Percentiles rank a stretch among this genome's conserved stretches.
Evolutionary conservation across 1,140 invertebrate genomes (phyloP).

Genomic region (Tachypleus tridentatus): DNA sequence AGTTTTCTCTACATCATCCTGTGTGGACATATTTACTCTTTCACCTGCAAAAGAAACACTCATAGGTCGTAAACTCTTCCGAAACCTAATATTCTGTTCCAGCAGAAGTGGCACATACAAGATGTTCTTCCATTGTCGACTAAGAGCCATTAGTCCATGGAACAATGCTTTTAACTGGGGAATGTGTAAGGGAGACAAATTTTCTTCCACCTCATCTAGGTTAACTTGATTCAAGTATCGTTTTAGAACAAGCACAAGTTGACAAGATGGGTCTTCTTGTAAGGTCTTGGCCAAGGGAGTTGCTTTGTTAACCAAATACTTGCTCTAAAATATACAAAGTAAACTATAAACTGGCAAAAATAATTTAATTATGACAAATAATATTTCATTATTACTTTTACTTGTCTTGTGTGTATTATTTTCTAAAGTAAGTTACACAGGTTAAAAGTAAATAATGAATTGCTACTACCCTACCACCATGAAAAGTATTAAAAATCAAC

Average conservation of each 20-base stretch:
- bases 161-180: slow-evolving; percentile 78
- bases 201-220: slow-evolving; percentile 60
- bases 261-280: slow-evolving; percentile 90
- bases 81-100: slow-evolving; percentile 61
- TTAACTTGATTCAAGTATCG: slow-evolving; percentile 67
- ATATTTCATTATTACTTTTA: not conserved
- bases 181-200: slow-evolving; percentile 66
- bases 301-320: slow-evolving; percentile 58
- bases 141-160: slow-evolving; percentile 79
- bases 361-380: not conserved
- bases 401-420: too few relatives aligned
- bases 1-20: slow-evolving; percentile 32
- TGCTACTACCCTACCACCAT: too few relatives aligned
- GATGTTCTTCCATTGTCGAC: slow-evolving; percentile 92
- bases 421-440: too few relatives aligned
- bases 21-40: slow-evolving; percentile 42
- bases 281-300: slow-evolving; percentile 80
- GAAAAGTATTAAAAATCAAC: too few relatives aligned
- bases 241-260: slow-evolving; percentile 76
- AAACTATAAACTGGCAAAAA: not conserved
- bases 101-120: slow-evolving; percentile 82
- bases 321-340: slow-evolving; percentile 50
- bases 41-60: slow-evolving; percentile 78
- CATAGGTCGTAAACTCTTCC: slow-evolving; percentile 60
- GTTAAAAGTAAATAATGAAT: too few relatives aligned